Evolutionary conservation across 1,140 invertebrate species (phyloP).

Genomic region (Listronotus oregonensis): DNA sequence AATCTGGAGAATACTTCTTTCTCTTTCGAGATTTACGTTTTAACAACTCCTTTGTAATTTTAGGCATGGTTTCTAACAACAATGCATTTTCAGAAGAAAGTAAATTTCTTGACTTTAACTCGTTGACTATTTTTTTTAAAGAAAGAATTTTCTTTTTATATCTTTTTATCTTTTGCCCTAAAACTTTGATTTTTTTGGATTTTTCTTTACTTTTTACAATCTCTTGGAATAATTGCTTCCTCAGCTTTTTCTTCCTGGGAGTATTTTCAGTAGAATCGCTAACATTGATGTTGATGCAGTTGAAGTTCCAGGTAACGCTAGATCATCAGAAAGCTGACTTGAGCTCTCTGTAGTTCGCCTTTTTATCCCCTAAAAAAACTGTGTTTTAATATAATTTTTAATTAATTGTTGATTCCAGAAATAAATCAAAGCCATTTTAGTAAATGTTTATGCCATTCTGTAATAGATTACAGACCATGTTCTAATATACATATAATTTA

Average conservation of each 20-base stretch:
- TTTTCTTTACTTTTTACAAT: neutral
- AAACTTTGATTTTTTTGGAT: neutral
- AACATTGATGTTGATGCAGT: too few species aligned
- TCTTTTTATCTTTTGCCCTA: slow-evolving; percentile 1
- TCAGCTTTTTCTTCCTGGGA: neutral
- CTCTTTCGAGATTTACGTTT: slow-evolving; percentile 4
- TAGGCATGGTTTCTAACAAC: slow-evolving; percentile 10
- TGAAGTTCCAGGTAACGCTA: too few species aligned
- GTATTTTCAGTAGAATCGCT: neutral
- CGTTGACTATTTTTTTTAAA: slow-evolving; percentile 10
- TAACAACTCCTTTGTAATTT: slow-evolving; percentile 1
- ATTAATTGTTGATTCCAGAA: too few species aligned
- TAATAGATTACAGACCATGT: too few species aligned
- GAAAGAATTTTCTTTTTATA: slow-evolving; percentile 14
- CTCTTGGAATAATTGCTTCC: neutral
- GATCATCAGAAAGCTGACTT: too few species aligned
- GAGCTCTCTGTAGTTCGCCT: too few species aligned
- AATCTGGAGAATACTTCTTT: slow-evolving; percentile 7
- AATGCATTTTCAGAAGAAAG: slow-evolving; percentile 22
- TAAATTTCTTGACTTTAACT: slow-evolving; percentile 11
- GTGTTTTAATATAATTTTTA: too few species aligned
- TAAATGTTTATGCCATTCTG: too few species aligned
- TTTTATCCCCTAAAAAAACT: too few species aligned
- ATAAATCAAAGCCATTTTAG: too few species aligned
- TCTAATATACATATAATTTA: too few species aligned